Evolutionary conservation across 2,113 vertebrate species (phyloP), one percentile per base, ranked within the genome.

Genomic region (Lasiurus borealis): DNA sequence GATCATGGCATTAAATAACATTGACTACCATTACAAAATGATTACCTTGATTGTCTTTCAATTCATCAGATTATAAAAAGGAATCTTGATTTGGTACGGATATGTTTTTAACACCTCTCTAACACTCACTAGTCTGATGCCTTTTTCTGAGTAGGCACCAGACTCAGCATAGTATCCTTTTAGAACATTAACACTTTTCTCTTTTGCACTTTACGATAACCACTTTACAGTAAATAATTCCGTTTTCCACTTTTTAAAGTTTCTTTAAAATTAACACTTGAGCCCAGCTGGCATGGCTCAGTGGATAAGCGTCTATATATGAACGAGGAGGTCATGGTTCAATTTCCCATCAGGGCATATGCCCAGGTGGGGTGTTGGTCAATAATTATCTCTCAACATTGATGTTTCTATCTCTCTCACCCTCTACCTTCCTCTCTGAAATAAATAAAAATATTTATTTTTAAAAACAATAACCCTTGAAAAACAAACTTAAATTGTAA

Each of bases 221-320:
- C 29, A 34, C 90, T 27, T 90, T 84, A 48, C 14, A 71, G 72
- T 31, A 85, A 88, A n/a, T 83, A 18, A 85, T 75, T 72, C 18
- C 19, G 44, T 66, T 82, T 77, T 52, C 44, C 8, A 57, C 50
- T 89, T 92, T 54, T 88, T 54, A 78, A 91, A 57, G 29, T 64
- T 62, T 36, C 85, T 86, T 96, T 59, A 68, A 86, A 91, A 85
- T 75, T 76, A 88, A 92, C 31, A 77, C 81, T 68, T 85, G 34
- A 59, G 59, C 25, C 23, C 59, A 62, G 59, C 59, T 62, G 25
- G 59, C 59, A 62, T 62, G 25, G 23, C 59, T 27, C 59, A 62
- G 59, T 11, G 59, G 59, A 27, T 62, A 25, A 62, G 59, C 1
- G 23, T 62, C 25, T 3, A 27, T 25, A 25, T 25, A 62, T 62